phyloP scores from a whole-genome alignment of 1,140 invertebrate genomes.

The Charaxes varanes region DNA sequence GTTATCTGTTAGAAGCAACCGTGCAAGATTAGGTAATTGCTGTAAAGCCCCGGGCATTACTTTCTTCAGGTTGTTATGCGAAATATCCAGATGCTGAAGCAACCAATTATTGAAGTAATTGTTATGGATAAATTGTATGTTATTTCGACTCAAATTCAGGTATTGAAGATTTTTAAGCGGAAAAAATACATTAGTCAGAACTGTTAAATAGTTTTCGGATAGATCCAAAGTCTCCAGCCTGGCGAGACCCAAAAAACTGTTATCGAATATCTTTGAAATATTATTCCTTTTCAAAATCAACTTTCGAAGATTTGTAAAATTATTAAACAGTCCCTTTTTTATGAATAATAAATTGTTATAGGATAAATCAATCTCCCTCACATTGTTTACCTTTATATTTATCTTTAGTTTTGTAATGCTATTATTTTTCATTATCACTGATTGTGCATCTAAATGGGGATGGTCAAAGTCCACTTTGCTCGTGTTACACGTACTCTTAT shows the following conservation, averaged over 20 bases:
- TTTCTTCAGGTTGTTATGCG: constrained; percentile 82
- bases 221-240: constrained; percentile 77
- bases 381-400: constrained; percentile 40
- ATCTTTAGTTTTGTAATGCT: constrained; percentile 47
- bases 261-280: constrained; percentile 51
- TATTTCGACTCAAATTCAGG: constrained; percentile 83
- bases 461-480: constrained; percentile 41
- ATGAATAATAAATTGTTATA: constrained; percentile 58
- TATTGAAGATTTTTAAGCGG: constrained; percentile 78
- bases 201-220: constrained; percentile 75
- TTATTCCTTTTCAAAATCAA: constrained; percentile 60
- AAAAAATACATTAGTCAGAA: constrained; percentile 76
- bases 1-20: constrained; percentile 84
- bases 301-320: constrained; percentile 54
- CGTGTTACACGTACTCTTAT: constrained; percentile 40
- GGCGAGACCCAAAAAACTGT: constrained; percentile 68
- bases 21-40: constrained; percentile 83
- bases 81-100: constrained; percentile 87
- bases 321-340: constrained; percentile 51
- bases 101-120: constrained; percentile 70
- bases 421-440: constrained; percentile 54
- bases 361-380: constrained; percentile 63
- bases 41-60: constrained; percentile 84
- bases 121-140: constrained; percentile 80
- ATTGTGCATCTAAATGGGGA: constrained; percentile 44